Evolutionary conservation across 2,113 vertebrate species (phyloP), one percentile per base, ranked within the genome.

Genomic region (Neolamprologus fasciatus): DNA sequence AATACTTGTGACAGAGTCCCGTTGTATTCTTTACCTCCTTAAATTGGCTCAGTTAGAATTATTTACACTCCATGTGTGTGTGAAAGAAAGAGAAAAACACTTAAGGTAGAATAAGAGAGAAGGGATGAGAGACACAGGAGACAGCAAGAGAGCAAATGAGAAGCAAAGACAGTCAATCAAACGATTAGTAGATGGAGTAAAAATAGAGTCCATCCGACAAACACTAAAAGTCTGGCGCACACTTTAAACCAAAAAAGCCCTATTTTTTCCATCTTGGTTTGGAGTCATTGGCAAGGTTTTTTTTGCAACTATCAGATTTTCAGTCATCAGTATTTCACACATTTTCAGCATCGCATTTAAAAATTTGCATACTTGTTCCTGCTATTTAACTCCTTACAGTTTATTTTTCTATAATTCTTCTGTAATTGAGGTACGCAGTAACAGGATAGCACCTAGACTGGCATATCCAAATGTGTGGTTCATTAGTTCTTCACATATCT

Each of bases 1-100:
- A 94, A 87, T 80, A 55, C 45, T 81, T 91, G 51, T 91, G 92
- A 93, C 91, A 91, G 90, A 66, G 88, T 47, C 80, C 5, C 17
- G 9, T 82, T 51, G 10, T 63, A 85, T 87, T 80, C 51, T 61
- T 87, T 80, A 83, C 42, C 40, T 86, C 42, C 81, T 88, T 91
- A 87, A 89, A 9, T 84, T 42, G 78, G 61, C 84, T 83, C n/a
- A 50, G 51, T 86, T 53, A 79, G 66, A 88, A 51, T 81, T 83
- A 88, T 81, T 89, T 91, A 90, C 68, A 61, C 58, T 28, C 26
- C 35, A 10, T 78, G 10, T 76, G 7, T 51, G 37, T 79, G 37
- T 80, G 80, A 53, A 35, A 26, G 57, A 80, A 78, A 33, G 66
- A 63, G 71, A 10, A 31, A 35, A 21, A 84, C n/a, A 50, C 40